Percentiles rank a stretch among this genome's conserved stretches.
Evolutionary conservation across 2,888 invertebrate genomes (phyloP).

Genomic region (Steinernema carpocapsae): DNA sequence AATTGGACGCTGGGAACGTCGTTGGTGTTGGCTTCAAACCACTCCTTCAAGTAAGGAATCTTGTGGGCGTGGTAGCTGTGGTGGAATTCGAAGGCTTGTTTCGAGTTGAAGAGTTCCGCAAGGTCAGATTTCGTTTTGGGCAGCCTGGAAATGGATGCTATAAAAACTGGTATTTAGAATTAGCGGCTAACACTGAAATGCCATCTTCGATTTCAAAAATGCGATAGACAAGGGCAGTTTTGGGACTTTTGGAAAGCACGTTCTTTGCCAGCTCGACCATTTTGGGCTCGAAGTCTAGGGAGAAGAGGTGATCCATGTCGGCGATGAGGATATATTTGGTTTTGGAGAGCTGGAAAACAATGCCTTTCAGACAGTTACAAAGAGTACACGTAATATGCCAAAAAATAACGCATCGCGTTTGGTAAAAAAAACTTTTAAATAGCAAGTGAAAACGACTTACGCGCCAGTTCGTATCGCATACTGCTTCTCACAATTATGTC

Average conservation of each 20-base stretch:
- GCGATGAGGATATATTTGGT: slow-evolving; percentile 46
- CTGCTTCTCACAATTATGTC: no score
- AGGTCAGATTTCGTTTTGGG: slow-evolving; percentile 43
- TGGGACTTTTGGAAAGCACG: slow-evolving; percentile 38
- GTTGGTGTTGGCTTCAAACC: slow-evolving; percentile 40
- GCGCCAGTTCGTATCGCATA: no score
- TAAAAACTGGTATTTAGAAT: not conserved
- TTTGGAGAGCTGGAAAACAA: no score
- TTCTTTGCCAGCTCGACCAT: slow-evolving; percentile 40
- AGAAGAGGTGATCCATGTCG: slow-evolving; percentile 49
- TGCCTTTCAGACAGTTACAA: no score
- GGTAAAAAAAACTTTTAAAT: no score
- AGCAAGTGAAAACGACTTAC: no score
- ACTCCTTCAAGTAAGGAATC: slow-evolving; percentile 43
- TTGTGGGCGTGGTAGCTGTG: slow-evolving; percentile 44
- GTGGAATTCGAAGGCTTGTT: slow-evolving; percentile 46
- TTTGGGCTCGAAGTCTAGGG: slow-evolving; percentile 41
- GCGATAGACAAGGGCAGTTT: slow-evolving; percentile 46
- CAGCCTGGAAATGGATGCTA: not conserved
- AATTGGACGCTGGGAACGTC: slow-evolving; percentile 38
- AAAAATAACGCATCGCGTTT: no score
- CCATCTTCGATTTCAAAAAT: slow-evolving; percentile 46
- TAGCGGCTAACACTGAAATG: not conserved
- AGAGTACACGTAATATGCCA: no score
- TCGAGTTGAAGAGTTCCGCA: slow-evolving; percentile 28